Evolutionary conservation across 2,113 vertebrate genomes (phyloP), one percentile per base, ranked within the genome.

Genomic region (Polypterus senegalus): DNA sequence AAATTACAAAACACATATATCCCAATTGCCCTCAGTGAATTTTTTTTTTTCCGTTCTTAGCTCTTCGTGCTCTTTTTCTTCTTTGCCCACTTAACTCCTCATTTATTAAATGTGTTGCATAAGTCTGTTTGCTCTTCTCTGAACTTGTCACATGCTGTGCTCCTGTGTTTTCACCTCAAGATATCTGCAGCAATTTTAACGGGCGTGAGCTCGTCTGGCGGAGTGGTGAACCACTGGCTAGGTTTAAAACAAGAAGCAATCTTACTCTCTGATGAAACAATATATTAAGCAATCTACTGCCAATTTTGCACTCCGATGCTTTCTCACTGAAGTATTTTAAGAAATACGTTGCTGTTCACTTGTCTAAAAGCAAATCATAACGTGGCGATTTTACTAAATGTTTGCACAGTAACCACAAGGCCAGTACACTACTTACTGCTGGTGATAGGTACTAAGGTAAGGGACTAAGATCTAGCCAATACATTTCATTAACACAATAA

Each of bases 171-270:
- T 58, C 5, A 58, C 56, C 43, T 58, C 43, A 58, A 7, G 43
- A 58, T 45, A 6, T 8, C 56, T 44, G 8, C 56, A 58, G 5
- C 46, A 45, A 45, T 58, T 58, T 58, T 7, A 6, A 58, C n/a
- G 44, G 56, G 11, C 6, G 56, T 58, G 54, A 9, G 56, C 46
- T 58, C 56, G 43, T 58, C 56, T 58, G 56, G 6, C 46, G 56
- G 44, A 45, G 43, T 58, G 56, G 5, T 7, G 43, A 58, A 7
- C 27, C 5, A 58, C 11, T 58, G 8, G 5, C 56, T 58, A 27
- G 56, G 27, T 58, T 58, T 7, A 58, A 58, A 45, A 58, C 56
- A 58, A 58, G 56, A 58, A 58, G 8, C 9, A 5, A 58, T 58
- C n/a, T 44, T 43, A 58, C 43, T 58, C 46, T 4, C n/a, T 45